A percentile compares a stretch with the other conserved stretches of the same genome.
phyloP scores from a whole-genome alignment of 2,113 vertebrate species.

The Nestor notabilis region DNA sequence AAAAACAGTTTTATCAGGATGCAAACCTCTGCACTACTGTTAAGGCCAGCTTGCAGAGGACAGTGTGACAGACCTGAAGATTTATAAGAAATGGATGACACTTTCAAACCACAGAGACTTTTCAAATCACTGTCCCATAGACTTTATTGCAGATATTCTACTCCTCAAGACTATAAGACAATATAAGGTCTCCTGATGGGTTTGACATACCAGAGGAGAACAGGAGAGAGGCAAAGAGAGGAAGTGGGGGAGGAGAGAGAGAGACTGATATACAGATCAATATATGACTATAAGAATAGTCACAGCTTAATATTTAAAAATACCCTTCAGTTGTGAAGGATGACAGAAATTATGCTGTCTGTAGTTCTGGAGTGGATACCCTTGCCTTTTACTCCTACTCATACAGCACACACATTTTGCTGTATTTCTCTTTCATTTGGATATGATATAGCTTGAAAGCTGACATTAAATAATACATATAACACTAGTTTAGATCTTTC shows the following conservation, averaged over 20 bases:
- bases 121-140: not conserved
- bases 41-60: not conserved
- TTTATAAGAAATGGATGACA: not conserved
- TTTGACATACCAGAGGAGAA: not conserved
- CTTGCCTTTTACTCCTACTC: not conserved
- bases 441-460: not conserved
- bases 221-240: not conserved
- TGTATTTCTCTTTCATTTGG: not conserved
- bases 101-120: not conserved
- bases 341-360: not conserved
- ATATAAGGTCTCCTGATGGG: not conserved
- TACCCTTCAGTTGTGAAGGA: not conserved
- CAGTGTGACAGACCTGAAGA: not conserved
- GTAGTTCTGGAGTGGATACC: not conserved
- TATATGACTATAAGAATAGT: not conserved
- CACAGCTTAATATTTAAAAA: not conserved
- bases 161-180: not conserved
- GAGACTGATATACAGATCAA: not conserved
- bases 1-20: not conserved
- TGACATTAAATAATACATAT: not conserved
- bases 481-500: not conserved
- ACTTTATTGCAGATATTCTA: not conserved
- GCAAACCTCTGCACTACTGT: not conserved
- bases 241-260: not conserved
- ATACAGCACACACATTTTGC: not conserved